Conservation (phyloP, 2,797 vertebrate genomes). For the Onychomys torridus region DNA sequence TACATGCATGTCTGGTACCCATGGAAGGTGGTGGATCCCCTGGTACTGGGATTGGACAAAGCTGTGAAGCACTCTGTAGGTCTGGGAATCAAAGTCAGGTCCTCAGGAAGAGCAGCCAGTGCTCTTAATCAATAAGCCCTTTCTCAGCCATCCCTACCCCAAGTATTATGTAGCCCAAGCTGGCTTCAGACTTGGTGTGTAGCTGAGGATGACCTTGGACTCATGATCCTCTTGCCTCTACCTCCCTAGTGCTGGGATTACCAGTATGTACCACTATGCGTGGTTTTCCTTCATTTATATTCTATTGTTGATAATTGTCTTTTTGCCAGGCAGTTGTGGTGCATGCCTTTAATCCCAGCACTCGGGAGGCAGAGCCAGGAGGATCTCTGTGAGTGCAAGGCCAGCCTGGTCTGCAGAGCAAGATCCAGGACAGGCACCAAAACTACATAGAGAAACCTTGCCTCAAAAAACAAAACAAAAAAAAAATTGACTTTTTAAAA, state of each 20-base stretch:
- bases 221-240: neutral
- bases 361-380: no score
- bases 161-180: neutral
- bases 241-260: neutral
- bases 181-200: neutral
- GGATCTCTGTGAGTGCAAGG: no score
- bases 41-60: neutral
- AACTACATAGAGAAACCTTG: no score
- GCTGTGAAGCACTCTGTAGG: neutral
- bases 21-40: neutral
- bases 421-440: no score
- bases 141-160: no score
- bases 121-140: neutral
- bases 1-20: neutral
- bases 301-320: neutral
- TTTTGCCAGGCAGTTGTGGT: no score
- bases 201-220: neutral
- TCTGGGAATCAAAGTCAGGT: neutral
- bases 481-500: neutral
- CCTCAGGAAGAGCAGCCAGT: neutral
- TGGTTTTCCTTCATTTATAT: neutral
- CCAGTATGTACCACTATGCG: neutral
- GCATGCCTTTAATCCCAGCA: no score
- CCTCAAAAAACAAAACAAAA: no score
- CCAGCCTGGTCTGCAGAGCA: no score